Evolutionary conservation across 2,797 vertebrate genomes (phyloP).

Genomic region (Sphenodon punctatus): DNA sequence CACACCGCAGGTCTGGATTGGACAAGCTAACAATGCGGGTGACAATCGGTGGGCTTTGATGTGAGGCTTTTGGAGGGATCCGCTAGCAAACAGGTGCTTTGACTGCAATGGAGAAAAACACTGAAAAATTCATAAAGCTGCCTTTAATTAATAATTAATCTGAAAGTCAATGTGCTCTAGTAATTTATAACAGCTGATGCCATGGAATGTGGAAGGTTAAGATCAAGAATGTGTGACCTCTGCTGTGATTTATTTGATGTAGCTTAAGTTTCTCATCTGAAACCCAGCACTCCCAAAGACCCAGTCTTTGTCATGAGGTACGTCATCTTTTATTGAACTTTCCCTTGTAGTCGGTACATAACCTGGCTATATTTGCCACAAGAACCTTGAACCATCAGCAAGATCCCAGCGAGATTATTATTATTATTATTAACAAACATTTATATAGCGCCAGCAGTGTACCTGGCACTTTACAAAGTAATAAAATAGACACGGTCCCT

Average conservation of each 20-base stretch:
- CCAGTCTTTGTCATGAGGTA: background rate
- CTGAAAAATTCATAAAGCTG: conserved; percentile 76
- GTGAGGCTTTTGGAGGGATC: conserved; percentile 38
- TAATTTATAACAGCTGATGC: conserved; percentile 74
- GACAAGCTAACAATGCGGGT: conserved; percentile 65
- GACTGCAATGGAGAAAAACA: conserved; percentile 68
- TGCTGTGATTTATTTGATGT: conserved; percentile 33
- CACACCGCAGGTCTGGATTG: conserved; percentile 38
- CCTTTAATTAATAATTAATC: conserved; percentile 84
- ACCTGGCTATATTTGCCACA: too few species aligned
- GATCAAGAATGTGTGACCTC: background rate
- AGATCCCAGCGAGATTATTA: too few species aligned
- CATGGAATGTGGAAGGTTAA: conserved; percentile 18
- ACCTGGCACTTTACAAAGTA: too few species aligned
- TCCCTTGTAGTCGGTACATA: fast-evolving
- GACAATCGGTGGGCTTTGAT: conserved; percentile 65
- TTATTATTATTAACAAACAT: too few species aligned
- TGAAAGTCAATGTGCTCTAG: conserved; percentile 58
- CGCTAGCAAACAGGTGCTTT: conserved; percentile 47
- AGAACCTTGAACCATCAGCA: too few species aligned
- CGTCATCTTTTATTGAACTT: background rate
- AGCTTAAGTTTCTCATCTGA: conserved; percentile 47
- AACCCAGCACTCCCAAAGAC: conserved; percentile 12
- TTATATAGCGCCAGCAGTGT: too few species aligned
- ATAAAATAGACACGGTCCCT: too few species aligned